These are phyloP conservation scores for Poeciliopsis turrubarensis DNA, from an alignment of 2,113 vertebrate species.

Conservation along the genomic window DNA sequence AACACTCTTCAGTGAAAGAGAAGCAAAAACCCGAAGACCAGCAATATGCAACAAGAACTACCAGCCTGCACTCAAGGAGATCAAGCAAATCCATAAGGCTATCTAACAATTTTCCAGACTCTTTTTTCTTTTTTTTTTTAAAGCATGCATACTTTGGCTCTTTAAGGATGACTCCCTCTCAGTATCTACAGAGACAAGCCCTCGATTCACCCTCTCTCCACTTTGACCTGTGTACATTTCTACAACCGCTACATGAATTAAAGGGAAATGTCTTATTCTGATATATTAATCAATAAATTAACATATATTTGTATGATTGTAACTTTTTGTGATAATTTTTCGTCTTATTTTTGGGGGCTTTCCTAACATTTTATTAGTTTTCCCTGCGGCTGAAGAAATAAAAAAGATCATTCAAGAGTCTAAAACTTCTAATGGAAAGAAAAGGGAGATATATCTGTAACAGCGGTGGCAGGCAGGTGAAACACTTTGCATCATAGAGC, in stretches of 20 bases:
- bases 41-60: conserved; percentile 69
- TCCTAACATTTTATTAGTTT: conserved; percentile 4
- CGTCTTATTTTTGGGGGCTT: conserved; percentile 14
- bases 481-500: conserved; percentile 3
- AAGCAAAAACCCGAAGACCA: conserved; percentile 53
- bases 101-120: conserved; percentile 43
- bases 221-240: conserved; percentile 75
- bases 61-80: conserved; percentile 59
- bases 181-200: conserved; percentile 61
- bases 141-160: conserved; percentile 73
- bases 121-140: conserved; percentile 41
- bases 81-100: conserved; percentile 32
- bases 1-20: conserved; percentile 29
- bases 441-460: conserved; percentile 5
- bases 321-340: conserved; percentile 36
- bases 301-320: conserved; percentile 86
- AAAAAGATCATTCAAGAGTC: background rate
- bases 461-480: conserved; percentile 1
- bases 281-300: conserved; percentile 81
- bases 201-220: conserved; percentile 64
- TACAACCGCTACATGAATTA: conserved; percentile 68
- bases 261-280: conserved; percentile 74
- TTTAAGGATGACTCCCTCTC: conserved; percentile 58
- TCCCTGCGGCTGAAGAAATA: background rate
- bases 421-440: background rate